Evolutionary conservation across 1,140 invertebrate genomes (phyloP), one percentile per base, ranked within the genome.

Genomic region (Drosophila serrata): DNA sequence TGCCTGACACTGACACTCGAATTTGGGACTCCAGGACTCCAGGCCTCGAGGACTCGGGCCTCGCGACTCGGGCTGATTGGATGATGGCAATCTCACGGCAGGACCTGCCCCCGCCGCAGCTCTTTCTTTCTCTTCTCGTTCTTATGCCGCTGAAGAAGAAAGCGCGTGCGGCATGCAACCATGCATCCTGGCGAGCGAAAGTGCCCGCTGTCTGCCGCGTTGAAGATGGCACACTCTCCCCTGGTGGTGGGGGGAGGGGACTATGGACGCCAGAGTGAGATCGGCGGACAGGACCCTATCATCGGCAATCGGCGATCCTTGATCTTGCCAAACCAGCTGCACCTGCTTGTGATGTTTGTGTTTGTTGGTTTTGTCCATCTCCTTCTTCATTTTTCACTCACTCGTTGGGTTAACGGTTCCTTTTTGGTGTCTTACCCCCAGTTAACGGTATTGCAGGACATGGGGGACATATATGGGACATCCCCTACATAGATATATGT

Each of bases 161-260:
- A 86, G 81, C 76, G 82, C 79, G 75, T 87, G 79, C 46, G 49
- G 82, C 82, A 82, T 87, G 82, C 82, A 75, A 79, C 61, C 61
- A 31, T 77, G 63, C 75, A 78, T 70, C 60, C 56, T 79, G 75
- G 75, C 40, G 19, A 72, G 72, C 73, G 73, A 75, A 75, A 75
- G 73, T 75, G 69, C 65, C 49, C 51, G 31, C 17, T 51, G 45
- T 48, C 45, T 22, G 24, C 12, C 24, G 64, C 1, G 29, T n/a
- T 48, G 46, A 49, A 7, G 49, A 17, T 69, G 61, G 61, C 46
- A 58, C 68, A 58, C 51, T 58, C 68, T 58, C 35, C 49, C 42
- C 46, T 49, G 62, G 67, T 2, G 4, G 24, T 3, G 4, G 24
- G 24, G 24, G 24, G 24, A 4, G 67, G 40, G 11, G 5, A 48